These are phyloP conservation scores for Heteropelma amictum DNA, from an alignment of 2,888 invertebrate genomes.

Conservation along the genomic window DNA sequence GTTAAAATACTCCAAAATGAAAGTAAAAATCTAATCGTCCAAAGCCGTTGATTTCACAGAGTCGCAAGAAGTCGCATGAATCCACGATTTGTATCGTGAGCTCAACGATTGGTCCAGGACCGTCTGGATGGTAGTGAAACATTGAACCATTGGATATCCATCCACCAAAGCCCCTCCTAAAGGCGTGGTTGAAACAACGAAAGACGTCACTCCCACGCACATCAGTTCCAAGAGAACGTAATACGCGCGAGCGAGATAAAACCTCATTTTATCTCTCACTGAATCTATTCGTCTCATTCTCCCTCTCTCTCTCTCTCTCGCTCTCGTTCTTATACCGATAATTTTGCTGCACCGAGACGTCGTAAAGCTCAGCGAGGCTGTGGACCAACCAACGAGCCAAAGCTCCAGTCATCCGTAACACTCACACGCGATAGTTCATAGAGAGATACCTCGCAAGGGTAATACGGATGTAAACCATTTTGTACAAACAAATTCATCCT, in stretches of 20 bases:
- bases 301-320: not conserved
- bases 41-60: not conserved
- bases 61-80: not conserved
- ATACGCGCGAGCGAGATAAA: constrained; percentile 7
- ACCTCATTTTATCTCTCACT: not conserved
- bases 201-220: constrained; percentile 39
- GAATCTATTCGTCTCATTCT: constrained; percentile 9
- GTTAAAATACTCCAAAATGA: not conserved
- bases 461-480: constrained; percentile 5
- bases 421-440: constrained; percentile 57
- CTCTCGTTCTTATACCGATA: constrained; percentile 17
- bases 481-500: constrained; percentile 58
- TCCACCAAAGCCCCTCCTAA: constrained; percentile 36
- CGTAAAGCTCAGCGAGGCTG: constrained; percentile 34
- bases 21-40: not conserved
- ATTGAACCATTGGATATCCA: constrained; percentile 28
- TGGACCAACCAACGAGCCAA: constrained; percentile 44
- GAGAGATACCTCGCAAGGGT: not conserved
- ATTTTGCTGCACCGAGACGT: constrained; percentile 32
- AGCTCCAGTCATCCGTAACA: constrained; percentile 70
- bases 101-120: constrained; percentile 22
- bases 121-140: constrained; percentile 44
- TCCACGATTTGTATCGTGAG: not conserved
- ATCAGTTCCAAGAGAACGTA: constrained; percentile 13
- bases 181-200: constrained; percentile 33